phyloP scores from a whole-genome alignment of 2,113 vertebrate genomes.

The Thunnus thynnus region DNA sequence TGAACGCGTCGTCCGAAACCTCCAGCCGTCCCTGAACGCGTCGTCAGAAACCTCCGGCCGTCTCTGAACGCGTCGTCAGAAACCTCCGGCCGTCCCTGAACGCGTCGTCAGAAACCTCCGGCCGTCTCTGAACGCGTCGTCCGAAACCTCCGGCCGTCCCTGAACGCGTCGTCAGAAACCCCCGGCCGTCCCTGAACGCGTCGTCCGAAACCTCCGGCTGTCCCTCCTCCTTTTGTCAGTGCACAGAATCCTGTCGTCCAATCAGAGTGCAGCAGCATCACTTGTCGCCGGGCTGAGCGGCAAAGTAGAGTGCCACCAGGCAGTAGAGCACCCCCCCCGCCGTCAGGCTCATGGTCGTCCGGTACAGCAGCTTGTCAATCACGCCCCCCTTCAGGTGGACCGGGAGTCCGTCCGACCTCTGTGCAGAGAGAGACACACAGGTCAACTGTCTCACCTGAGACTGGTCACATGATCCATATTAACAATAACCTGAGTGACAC shows the following conservation, averaged over 20 bases:
- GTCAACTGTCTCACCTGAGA: not conserved
- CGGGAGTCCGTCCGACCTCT: slow-evolving; percentile 88
- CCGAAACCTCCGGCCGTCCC: too few species aligned
- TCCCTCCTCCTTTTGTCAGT: too few species aligned
- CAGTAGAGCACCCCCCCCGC: slow-evolving; percentile 91
- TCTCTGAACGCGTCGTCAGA: too few species aligned
- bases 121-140: too few species aligned
- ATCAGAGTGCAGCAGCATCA: slow-evolving; percentile 23
- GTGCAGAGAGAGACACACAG: slow-evolving; percentile 2
- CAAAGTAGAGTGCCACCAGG: slow-evolving; percentile 90
- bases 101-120: too few species aligned
- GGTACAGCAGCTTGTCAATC: slow-evolving; percentile 90
- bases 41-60: too few species aligned
- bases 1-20: too few species aligned
- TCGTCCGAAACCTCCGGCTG: too few species aligned
- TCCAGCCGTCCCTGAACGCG: too few species aligned
- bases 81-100: too few species aligned
- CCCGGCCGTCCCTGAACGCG: too few species aligned
- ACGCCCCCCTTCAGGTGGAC: slow-evolving; percentile 90
- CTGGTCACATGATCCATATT: not conserved
- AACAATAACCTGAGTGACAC: not conserved
- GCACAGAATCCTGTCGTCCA: not conserved
- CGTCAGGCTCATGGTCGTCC: slow-evolving; percentile 93
- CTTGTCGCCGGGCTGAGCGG: slow-evolving; percentile 83
- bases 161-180: too few species aligned